Base-by-base conservation (phyloP, 2,797 vertebrate species). In the Amphiprion clarkii region DNA sequence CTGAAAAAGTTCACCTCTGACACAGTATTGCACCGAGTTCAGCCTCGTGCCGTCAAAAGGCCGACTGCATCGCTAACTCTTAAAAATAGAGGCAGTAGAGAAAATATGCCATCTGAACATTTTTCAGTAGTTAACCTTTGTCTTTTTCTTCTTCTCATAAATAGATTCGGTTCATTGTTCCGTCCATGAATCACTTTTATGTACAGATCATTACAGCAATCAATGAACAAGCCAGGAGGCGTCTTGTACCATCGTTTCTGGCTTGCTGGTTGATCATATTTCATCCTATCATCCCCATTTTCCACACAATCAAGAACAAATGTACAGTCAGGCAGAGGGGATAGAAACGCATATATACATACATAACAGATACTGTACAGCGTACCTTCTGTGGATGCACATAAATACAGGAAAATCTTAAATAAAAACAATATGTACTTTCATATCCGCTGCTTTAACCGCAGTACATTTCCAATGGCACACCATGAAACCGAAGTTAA, bases 1-100 rank as follows among this genome's bases (percentile, higher is more conserved):
- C 65, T 72, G 74, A 73, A 67, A 78, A 74, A 2, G 62, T 19
- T 68, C 62, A 63, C 65, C 46, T 65, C 62, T 53, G 52, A 77
- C 83, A 79, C 84, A 86, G 89, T 95, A 95, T 96, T 96, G 95
- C 94, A 96, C 94, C 78, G 83, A 67, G 74, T 73, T 79, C 69
- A 88, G 83, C 93, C 93, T 85, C 69, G 71, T 33, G 87, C 74
- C 89, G 87, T 74, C 90, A 87, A 89, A 88, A 93, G 90, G 90
- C 84, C 61, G 71, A 92, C 86, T 88, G 77, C 87, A 79, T 81
- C 83, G 68, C 79, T 64, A 29, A 56, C 74, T 70, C 78, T 84
- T 82, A 93, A 96, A 96, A 96, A 96, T 92, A 95, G 93, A 94
- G 88, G 94, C 92, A 92, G 83, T 84, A 86, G 93, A 95, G 92